A percentile compares a stretch with the other conserved stretches of the same genome.
Conservation (phyloP, 2,797 vertebrate genomes). For the Labeo calbasu region DNA sequence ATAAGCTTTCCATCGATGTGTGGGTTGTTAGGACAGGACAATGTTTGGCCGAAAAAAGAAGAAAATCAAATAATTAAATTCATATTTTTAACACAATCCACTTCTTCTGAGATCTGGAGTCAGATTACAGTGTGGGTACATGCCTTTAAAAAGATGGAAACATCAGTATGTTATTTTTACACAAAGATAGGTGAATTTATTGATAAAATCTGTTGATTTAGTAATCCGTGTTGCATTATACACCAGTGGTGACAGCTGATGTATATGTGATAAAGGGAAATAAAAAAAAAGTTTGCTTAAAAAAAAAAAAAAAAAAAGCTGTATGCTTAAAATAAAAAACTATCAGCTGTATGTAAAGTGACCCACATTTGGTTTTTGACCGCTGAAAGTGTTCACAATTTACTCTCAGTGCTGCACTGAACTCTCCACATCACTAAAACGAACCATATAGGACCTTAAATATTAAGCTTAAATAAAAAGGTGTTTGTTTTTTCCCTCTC, state of each 20-base stretch:
- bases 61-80: background rate
- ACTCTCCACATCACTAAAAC: background rate
- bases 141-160: background rate
- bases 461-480: too few species aligned
- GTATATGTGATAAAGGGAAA: too few species aligned
- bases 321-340: background rate
- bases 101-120: background rate
- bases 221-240: background rate
- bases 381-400: background rate
- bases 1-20: too few species aligned
- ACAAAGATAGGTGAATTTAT: background rate
- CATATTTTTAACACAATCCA: too few species aligned
- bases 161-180: background rate
- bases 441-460: background rate
- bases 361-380: background rate
- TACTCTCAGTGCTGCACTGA: background rate
- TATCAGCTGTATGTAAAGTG: background rate
- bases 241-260: background rate
- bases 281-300: too few species aligned
- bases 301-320: too few species aligned
- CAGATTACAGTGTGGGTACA: background rate
- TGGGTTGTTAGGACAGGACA: too few species aligned
- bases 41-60: too few species aligned
- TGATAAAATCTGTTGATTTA: background rate
- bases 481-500: too few species aligned